Percentiles rank a stretch among this genome's conserved stretches.
These are phyloP conservation scores for Bufotes viridis DNA, from an alignment of 2,797 vertebrate genomes.

Conservation along the genomic window DNA sequence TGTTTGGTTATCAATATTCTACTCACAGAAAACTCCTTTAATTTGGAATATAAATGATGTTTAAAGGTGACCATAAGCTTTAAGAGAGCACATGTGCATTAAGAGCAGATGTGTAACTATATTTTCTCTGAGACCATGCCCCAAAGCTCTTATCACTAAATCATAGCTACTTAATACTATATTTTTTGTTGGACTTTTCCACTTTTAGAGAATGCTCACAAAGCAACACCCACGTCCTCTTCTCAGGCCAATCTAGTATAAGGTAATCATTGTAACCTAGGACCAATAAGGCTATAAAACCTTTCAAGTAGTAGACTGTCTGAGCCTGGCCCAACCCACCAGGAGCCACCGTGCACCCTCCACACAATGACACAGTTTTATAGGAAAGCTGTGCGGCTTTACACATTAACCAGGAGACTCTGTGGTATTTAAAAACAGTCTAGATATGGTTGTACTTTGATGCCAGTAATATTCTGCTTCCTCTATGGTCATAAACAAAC, in stretches of 20 bases:
- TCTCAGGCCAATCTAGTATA: slow-evolving; percentile 34
- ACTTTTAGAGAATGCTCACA: slow-evolving; percentile 2
- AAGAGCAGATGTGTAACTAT: not conserved
- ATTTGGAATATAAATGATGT: not conserved
- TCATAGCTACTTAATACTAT: not conserved
- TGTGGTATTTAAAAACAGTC: slow-evolving; percentile 99
- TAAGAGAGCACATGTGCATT: not conserved
- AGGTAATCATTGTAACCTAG: not conserved
- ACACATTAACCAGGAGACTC: slow-evolving; percentile 98
- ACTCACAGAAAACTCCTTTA: no score
- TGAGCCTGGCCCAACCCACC: slow-evolving; percentile 40
- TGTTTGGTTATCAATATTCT: no score
- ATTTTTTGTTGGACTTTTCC: slow-evolving; percentile 2
- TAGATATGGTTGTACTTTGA: slow-evolving; percentile 95
- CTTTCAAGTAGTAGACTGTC: slow-evolving; percentile 44
- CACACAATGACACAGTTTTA: slow-evolving; percentile 80
- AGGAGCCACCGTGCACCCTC: slow-evolving; percentile 61
- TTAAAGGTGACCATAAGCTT: not conserved
- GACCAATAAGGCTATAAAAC: slow-evolving; percentile 23
- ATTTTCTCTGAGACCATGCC: not conserved
- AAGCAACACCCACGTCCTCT: slow-evolving; percentile 9
- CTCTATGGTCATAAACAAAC: slow-evolving; percentile 83
- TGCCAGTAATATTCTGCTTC: slow-evolving; percentile 96
- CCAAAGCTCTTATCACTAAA: slow-evolving; percentile 15
- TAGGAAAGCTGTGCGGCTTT: slow-evolving; percentile 98